phyloP scores from a whole-genome alignment of 2,113 vertebrate species.

The Antennarius striatus region DNA sequence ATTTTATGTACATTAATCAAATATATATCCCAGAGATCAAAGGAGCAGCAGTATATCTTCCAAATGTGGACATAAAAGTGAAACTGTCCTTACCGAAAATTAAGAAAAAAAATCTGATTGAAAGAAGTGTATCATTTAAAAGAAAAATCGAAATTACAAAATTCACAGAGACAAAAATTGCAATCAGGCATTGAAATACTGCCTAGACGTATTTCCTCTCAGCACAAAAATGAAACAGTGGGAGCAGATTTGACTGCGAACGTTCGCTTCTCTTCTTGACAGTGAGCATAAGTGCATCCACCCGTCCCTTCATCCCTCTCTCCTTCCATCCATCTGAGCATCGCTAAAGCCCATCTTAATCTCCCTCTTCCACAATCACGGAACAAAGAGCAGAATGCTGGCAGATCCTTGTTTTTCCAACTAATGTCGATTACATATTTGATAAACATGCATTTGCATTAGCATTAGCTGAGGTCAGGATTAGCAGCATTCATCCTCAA shows the following conservation, averaged over 20 bases:
- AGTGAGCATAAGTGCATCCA: constrained; percentile 41
- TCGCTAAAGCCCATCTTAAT: constrained; percentile 77
- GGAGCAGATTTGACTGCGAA: constrained; percentile 28
- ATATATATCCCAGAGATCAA: too few relatives aligned
- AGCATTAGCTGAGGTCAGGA: constrained; percentile 79
- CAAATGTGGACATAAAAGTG: too few relatives aligned
- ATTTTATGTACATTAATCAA: too few relatives aligned
- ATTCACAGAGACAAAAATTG: too few relatives aligned
- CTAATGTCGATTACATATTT: constrained; percentile 80
- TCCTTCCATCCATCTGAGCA: constrained; percentile 69
- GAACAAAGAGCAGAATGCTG: constrained; percentile 77
- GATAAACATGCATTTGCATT: constrained; percentile 81
- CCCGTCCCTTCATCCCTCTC: constrained; percentile 43
- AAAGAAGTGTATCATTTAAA: too few relatives aligned
- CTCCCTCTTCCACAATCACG: constrained; percentile 74
- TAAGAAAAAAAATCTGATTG: too few relatives aligned
- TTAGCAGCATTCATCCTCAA: constrained; percentile 79
- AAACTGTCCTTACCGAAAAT: too few relatives aligned
- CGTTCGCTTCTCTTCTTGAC: constrained; percentile 40
- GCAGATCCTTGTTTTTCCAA: constrained; percentile 76
- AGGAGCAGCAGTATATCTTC: too few relatives aligned
- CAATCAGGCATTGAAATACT: too few relatives aligned
- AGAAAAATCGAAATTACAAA: too few relatives aligned
- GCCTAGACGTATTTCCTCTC: not conserved
- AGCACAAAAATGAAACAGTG: constrained; percentile 12